These are phyloP conservation scores for Daboia siamensis DNA, from an alignment of 2,113 vertebrate genomes.

Conservation along the genomic window DNA sequence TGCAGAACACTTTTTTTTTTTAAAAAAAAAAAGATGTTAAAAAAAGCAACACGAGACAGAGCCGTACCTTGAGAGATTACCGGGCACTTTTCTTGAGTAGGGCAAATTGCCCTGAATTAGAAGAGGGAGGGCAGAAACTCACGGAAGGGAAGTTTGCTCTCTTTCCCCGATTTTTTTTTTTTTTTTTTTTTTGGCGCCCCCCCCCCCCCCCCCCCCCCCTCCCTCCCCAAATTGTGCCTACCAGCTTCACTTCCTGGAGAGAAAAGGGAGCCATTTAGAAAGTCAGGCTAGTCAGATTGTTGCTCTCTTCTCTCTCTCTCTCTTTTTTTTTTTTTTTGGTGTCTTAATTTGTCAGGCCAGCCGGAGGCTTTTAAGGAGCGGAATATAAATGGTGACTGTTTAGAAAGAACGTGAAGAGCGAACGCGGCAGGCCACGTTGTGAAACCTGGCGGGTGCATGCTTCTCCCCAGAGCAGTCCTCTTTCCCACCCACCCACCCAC, in stretches of 20 bases:
- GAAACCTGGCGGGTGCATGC: conserved; percentile 55
- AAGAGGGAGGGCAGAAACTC: conserved; percentile 47
- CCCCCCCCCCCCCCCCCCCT: conserved; percentile 18
- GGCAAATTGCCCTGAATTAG: conserved; percentile 69
- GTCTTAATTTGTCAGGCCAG: conserved; percentile 56
- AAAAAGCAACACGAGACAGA: conserved; percentile 54
- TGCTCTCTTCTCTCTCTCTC: conserved; percentile 49
- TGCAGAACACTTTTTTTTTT: conserved; percentile 70
- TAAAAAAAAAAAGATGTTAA: conserved; percentile 63
- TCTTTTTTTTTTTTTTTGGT: conserved; percentile 29
- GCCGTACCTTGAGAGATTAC: conserved; percentile 66
- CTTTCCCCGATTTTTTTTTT: background rate
- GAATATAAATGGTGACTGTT: conserved; percentile 56
- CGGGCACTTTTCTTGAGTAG: conserved; percentile 62
- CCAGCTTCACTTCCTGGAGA: background rate
- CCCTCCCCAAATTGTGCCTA: background rate
- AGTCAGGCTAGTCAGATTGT: conserved; percentile 56
- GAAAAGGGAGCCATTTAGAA: conserved; percentile 29
- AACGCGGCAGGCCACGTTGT: conserved; percentile 54
- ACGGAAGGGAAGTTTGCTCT: background rate
- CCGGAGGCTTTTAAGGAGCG: conserved; percentile 47
- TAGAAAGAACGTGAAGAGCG: conserved; percentile 59
- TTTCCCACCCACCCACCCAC: conserved; percentile 21
- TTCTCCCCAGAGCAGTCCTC: conserved; percentile 32
- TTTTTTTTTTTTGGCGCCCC: conserved; percentile 30